Conservation (phyloP, 2,888 invertebrate genomes). For the Sericinus montela region DNA sequence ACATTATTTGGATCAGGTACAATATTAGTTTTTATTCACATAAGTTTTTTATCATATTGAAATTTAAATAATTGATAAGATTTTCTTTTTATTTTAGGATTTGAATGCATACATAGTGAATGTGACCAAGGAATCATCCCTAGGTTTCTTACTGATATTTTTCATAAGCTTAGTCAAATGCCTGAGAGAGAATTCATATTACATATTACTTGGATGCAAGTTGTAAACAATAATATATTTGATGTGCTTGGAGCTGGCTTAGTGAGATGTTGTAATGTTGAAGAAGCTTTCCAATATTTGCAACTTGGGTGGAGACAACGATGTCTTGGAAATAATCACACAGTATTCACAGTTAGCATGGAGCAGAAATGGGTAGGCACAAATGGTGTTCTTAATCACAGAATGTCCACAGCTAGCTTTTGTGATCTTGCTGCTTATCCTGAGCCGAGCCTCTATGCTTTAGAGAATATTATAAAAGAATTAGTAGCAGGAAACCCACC, state of each 20-base stretch:
- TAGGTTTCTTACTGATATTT: slow-evolving; percentile 85
- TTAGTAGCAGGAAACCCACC: slow-evolving; percentile 75
- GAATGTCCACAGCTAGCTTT: slow-evolving; percentile 86
- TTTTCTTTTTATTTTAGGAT: slow-evolving; percentile 47
- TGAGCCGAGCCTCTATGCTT: slow-evolving; percentile 82
- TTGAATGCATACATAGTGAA: slow-evolving; percentile 80
- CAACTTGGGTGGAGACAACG: slow-evolving; percentile 82
- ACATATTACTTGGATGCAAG: slow-evolving; percentile 86
- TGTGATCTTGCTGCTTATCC: slow-evolving; percentile 82
- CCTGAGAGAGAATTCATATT: slow-evolving; percentile 82
- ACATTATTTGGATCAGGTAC: slow-evolving; percentile 85
- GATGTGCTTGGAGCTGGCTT: slow-evolving; percentile 78
- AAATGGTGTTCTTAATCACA: slow-evolving; percentile 83
- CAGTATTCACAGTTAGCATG: slow-evolving; percentile 85
- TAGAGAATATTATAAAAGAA: slow-evolving; percentile 83
- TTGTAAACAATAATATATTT: slow-evolving; percentile 82
- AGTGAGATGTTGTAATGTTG: slow-evolving; percentile 81
- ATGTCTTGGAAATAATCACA: slow-evolving; percentile 81
- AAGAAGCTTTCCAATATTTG: slow-evolving; percentile 85
- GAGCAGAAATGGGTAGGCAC: slow-evolving; percentile 86
- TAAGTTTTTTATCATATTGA: neutral
- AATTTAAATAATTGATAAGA: slow-evolving; percentile 1
- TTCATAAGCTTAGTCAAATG: slow-evolving; percentile 81
- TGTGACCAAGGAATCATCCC: slow-evolving; percentile 86
- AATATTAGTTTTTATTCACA: neutral